Conservation (phyloP, 1,140 invertebrate genomes). For the Doryteuthis pealeii region DNA sequence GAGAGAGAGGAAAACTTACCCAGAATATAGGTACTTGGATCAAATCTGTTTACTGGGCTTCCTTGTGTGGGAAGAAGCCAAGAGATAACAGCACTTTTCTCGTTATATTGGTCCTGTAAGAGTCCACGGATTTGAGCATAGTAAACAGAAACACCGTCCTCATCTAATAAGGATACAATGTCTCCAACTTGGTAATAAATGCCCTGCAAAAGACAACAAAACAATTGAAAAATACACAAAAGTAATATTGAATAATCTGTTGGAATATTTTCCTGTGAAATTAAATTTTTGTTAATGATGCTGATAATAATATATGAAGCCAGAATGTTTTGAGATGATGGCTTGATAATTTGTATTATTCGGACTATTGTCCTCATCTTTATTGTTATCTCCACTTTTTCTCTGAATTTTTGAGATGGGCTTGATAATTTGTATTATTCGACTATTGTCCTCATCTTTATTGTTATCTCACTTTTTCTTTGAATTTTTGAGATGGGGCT, state of each 20-base stretch:
- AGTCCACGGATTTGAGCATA: conserved; percentile 89
- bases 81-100: conserved; percentile 90
- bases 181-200: conserved; percentile 87
- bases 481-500: no score
- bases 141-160: conserved; percentile 71
- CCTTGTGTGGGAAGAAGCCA: conserved; percentile 85
- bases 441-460: no score
- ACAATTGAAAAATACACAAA: neutral
- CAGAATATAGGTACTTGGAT: conserved; percentile 87
- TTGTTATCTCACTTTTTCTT: no score
- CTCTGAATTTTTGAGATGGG: no score
- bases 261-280: neutral
- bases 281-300: neutral
- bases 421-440: no score
- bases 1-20: conserved; percentile 62
- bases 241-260: neutral
- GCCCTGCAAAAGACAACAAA: conserved; percentile 59
- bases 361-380: no score
- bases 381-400: no score
- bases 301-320: neutral
- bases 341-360: no score
- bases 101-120: conserved; percentile 87
- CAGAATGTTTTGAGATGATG: no score
- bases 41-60: conserved; percentile 78
- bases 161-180: conserved; percentile 82